phyloP scores from a whole-genome alignment of 2,113 vertebrate species.

The Poeciliopsis prolifica region DNA sequence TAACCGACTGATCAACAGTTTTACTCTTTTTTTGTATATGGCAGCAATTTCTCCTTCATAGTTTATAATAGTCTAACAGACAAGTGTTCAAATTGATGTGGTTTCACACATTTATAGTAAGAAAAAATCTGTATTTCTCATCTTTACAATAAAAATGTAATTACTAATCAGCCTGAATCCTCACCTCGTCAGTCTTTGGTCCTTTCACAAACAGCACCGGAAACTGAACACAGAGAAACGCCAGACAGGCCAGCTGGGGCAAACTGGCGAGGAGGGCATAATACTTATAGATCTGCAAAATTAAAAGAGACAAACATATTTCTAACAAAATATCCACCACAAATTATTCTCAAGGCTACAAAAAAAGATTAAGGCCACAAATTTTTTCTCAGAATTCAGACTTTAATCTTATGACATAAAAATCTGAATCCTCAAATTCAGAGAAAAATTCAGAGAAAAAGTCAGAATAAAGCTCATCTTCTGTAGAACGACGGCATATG shows the following conservation, averaged over 20 bases:
- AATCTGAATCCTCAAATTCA: no score
- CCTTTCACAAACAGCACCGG: constrained; percentile 79
- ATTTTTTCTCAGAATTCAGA: no score
- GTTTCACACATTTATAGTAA: not conserved
- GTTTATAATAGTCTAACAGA: not conserved
- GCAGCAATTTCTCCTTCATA: constrained; percentile 25
- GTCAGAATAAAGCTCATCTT: no score
- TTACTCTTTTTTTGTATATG: constrained; percentile 17
- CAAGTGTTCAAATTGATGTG: not conserved
- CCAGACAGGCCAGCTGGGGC: constrained; percentile 85
- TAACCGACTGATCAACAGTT: no score
- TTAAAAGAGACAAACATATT: not conserved
- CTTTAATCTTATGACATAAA: no score
- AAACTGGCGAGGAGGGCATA: constrained; percentile 84
- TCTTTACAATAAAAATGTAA: no score
- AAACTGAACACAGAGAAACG: constrained; percentile 86
- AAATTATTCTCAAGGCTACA: not conserved
- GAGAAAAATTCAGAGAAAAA: no score
- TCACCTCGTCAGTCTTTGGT: constrained; percentile 63
- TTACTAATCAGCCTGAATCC: no score
- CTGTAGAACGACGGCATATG: no score
- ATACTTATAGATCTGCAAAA: constrained; percentile 84
- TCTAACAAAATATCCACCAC: not conserved
- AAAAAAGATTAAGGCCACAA: no score
- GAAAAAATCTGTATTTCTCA: no score